A percentile compares a stretch with the other conserved stretches of the same genome.
Evolutionary conservation across 2,888 invertebrate species (phyloP).

Genomic region (Tinea pellionella): DNA sequence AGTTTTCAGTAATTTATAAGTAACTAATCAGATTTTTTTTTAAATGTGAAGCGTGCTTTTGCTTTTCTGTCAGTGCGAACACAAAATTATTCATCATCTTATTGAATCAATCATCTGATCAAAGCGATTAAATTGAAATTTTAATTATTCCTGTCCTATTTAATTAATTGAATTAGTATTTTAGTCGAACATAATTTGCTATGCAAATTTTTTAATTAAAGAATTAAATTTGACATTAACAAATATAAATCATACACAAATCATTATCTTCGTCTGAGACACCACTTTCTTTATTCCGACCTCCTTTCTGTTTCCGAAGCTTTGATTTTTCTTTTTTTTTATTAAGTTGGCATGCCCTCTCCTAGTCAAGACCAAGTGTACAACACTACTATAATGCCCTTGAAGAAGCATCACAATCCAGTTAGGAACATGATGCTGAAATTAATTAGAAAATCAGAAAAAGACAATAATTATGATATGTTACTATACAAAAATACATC

Average conservation of each 20-base stretch:
- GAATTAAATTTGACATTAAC: neutral
- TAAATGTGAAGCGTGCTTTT: too few relatives aligned
- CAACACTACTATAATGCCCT: slow-evolving; percentile 70
- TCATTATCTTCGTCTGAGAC: neutral
- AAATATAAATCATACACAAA: neutral
- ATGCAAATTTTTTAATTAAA: neutral
- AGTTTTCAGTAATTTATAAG: too few relatives aligned
- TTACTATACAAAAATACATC: slow-evolving; percentile 25
- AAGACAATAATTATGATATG: slow-evolving; percentile 18
- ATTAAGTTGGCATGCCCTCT: slow-evolving; percentile 67
- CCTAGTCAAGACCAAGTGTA: slow-evolving; percentile 73
- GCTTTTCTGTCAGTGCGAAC: too few relatives aligned
- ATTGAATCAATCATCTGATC: too few relatives aligned
- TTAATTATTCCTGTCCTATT: too few relatives aligned
- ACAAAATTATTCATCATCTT: too few relatives aligned
- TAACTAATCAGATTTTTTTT: too few relatives aligned
- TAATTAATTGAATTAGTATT: too few relatives aligned
- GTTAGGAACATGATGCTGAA: neutral
- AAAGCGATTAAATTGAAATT: too few relatives aligned
- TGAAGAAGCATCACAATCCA: neutral
- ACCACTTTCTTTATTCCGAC: neutral
- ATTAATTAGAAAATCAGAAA: neutral
- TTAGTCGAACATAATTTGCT: neutral
- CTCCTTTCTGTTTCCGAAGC: neutral
- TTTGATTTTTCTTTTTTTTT: slow-evolving; percentile 27